Base-by-base conservation (phyloP, 2,113 vertebrate species). In the Pholis gunnellus region DNA sequence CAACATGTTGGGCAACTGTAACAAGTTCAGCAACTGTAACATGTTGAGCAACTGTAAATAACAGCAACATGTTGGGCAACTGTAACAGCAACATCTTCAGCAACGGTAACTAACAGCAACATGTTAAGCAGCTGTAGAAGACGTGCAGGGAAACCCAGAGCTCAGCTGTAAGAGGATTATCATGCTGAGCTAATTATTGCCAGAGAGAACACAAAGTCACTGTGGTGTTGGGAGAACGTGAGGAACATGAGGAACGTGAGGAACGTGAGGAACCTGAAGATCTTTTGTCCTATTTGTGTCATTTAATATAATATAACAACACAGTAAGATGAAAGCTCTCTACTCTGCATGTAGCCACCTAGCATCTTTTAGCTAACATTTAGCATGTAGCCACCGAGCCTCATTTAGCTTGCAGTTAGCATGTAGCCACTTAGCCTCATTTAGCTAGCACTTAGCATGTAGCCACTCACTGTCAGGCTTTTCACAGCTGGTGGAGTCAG, bases 401-500 rank as follows among this genome's bases (percentile, higher is more conserved):
- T 54, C 0, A 15, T 29, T 1, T 11, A 40, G 22, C 34, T n/a
- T 11, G 10, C 17, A 36, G 27, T 52, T 42, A 61, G 27, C 15
- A 40, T 42, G 50, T 22, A 52, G 1, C 50, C 50, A 14, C 42
- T 4, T 44, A 25, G 8, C 40, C 25, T 34, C 1, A 36, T 54
- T 1, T 22, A n/a, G 13, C 29, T 25, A 50, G 14, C 7, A 5
- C 22, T 84, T 75, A 76, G 46, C 52, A 70, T 69, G 42, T n/a
- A 64, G 60, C 25, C 6, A 98, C 94, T 98, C 96, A 90, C 97
- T 96, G 89, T 99, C 97, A 38, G 97, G 96, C 88, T 98, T 97
- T 14, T 99, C 97, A 81, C 97, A 98, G 91, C 98, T 98, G 0
- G 96, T 97, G 78, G 97, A 99, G 25, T 99, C 97, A 0, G 97